Evolutionary conservation across 2,888 invertebrate genomes (phyloP), one percentile per base, ranked within the genome.

Genomic region (Abscondita cerata): DNA sequence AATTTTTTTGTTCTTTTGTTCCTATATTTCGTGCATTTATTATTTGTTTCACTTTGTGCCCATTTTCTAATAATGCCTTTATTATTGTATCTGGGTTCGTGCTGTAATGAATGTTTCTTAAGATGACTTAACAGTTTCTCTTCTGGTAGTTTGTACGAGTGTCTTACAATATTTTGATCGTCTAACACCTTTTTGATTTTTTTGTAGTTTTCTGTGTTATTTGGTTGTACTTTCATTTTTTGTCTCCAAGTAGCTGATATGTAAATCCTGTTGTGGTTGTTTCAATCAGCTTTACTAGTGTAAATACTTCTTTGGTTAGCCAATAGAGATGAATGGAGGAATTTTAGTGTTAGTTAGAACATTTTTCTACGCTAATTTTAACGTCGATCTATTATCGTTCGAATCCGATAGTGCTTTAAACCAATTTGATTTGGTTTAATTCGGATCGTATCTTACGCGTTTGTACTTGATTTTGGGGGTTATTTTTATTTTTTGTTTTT

Each of bases 161-260:
- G 59, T 38, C 36, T 53, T 36, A 36, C 16, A 44, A 46, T 36
- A 11, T 59, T 34, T 13, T 25, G 34, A 9, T 46, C 40, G n/a
- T 53, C 40, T 20, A 59, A 19, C 9, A 16, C 16, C 12, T 44
- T 34, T 19, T 34, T 44, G 36, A 46, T 53, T 53, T 59, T 53
- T 47, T 53, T 53, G 19, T 52, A 59, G 52, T 34, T 33, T 34
- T 59, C 52, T 15, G 34, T 16, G 34, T 33, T 48, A 16, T 47
- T 54, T 47, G 46, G 38, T 53, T 59, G 53, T 33, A 59, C 33
- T 59, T 59, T 59, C 20, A 59, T 53, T 59, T 47, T 34, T 13
- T 54, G 25, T 59, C 48, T 25, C 34, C 13, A 31, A 50, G 33
- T 50, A 50, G 25, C 12, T 50, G 34, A 50, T 50, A 50, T 50